Percentiles rank a stretch among this genome's conserved stretches.
These are phyloP conservation scores for Ceratina calcarata DNA, from an alignment of 1,140 invertebrate species.

Conservation along the genomic window DNA sequence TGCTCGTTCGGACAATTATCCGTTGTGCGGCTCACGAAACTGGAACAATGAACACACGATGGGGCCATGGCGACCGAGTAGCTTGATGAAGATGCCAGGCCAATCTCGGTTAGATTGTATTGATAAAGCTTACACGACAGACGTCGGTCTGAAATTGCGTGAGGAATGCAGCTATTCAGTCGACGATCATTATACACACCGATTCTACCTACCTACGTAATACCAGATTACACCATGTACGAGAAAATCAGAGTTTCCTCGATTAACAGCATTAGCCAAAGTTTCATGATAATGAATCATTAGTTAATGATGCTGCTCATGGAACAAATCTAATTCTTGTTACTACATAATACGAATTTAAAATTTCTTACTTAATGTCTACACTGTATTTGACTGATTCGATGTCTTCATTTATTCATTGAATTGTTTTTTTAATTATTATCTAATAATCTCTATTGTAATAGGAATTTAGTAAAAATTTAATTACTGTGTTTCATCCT, in stretches of 20 bases:
- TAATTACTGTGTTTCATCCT: too few relatives aligned
- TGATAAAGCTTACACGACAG: slow-evolving; percentile 52
- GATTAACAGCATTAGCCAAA: too few relatives aligned
- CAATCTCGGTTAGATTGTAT: slow-evolving; percentile 43
- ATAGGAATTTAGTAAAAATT: too few relatives aligned
- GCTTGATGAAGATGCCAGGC: slow-evolving; percentile 34
- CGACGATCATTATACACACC: background rate
- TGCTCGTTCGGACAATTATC: slow-evolving; percentile 35
- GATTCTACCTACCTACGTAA: background rate
- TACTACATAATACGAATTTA: background rate
- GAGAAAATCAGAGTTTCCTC: slow-evolving; percentile 12
- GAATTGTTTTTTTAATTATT: background rate
- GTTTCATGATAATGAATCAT: too few relatives aligned
- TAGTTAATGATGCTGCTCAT: too few relatives aligned
- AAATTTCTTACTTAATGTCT: background rate
- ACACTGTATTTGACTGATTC: background rate
- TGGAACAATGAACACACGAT: slow-evolving; percentile 34
- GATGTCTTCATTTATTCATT: background rate
- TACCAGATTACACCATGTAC: background rate
- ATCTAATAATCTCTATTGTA: too few relatives aligned
- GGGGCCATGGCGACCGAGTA: background rate
- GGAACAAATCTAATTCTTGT: too few relatives aligned
- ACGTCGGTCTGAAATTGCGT: slow-evolving; percentile 41
- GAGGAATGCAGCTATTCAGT: slow-evolving; percentile 15
- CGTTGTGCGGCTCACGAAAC: background rate